Base-by-base conservation (phyloP, 1,140 invertebrate genomes). In the Orius laevigatus region DNA sequence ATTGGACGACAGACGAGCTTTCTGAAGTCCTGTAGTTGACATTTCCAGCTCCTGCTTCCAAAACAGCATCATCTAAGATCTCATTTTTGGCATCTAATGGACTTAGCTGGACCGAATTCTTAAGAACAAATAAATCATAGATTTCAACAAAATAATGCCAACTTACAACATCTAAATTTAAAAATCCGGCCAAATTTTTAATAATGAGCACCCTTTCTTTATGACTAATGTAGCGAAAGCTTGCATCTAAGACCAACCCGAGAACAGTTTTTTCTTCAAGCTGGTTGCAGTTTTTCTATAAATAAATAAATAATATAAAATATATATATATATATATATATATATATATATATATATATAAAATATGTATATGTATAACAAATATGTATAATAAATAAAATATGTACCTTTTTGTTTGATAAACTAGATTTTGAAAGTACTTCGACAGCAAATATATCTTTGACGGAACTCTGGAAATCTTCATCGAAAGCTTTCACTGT, bases 31-130 rank as follows among this genome's bases (percentile, higher is more conserved):
- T 64, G 16, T 60, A 59, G 39, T 67, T 68, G 4, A 66, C 58
- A 58, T 76, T 73, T 34, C 78, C 77, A 16, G 68, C 67, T 3
- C 76, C 76, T 34, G 70, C 69, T 12, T 75, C 60, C 0, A 78
- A 60, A 31, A 75, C 65, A 38, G 60, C 61, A 34, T 64, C 62
- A 1, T 50, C 50, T 19, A 61, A 56, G 44, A 61, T 57, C 41
- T 57, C 52, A 32, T 40, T 63, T 70, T 67, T 72, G 52, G 11
- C 60, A 60, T 50, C 53, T 52, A 56, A 53, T 43, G 33, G 52
- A 51, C 48, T 46, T 48, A 35, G 50, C 51, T 15, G 47, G 50
- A 49, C 50, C 32, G 8, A 51, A 39, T 55, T 39, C 33, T 53
- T 46, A 43, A 31, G 34, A 53, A 19, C 42, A 53, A 47, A 46